Base-by-base conservation (phyloP, 2,797 vertebrate species). In the Schizopygopsis malacanthus region DNA sequence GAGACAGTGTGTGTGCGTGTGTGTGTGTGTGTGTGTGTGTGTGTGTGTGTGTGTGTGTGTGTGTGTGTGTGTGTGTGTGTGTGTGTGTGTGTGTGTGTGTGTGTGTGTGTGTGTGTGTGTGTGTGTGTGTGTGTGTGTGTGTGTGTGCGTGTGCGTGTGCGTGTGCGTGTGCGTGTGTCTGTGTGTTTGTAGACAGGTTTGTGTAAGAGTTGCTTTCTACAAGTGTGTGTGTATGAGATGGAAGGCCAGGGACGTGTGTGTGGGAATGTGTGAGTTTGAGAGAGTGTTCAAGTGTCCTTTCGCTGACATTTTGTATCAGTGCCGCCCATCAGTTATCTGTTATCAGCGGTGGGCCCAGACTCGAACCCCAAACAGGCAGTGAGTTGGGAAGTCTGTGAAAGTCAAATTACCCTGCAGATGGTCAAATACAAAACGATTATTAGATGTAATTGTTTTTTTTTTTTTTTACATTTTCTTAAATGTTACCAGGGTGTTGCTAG, bases 301-400 rank as follows among this genome's bases (percentile, higher is more conserved):
- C 61, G 11, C 81, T 87, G 77, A 87, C 81, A 85, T 87, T 83
- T 87, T 33, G 85, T 82, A 89, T 83, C 76, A 89, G 70, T 81
- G 83, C 82, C 52, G 54, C 22, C 86, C 79, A 88, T 87, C 86
- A 85, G 86, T 87, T 87, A 87, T 87, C 77, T 72, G 81, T 85
- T 89, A 83, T 85, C 76, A 80, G 81, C 54, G 65, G 79, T 79
- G 84, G 43, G 72, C 82, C 78, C 61, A 47, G 71, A 75, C 79
- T 81, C 59, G 71, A 82, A 85, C 59, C 61, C 33, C 2, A 54
- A 81, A 81, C 83, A 85, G 79, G 37, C 20, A 61, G 76, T 50
- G 33, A 43, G 69, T 43, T 67, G 52, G 25, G 39, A 84, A 85
- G 56, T 82, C 65, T 47, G 79, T 79, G 61, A 85, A 89, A 85